Base-by-base conservation (phyloP, 2,113 vertebrate genomes). In the Cricetomys ansorgei region DNA sequence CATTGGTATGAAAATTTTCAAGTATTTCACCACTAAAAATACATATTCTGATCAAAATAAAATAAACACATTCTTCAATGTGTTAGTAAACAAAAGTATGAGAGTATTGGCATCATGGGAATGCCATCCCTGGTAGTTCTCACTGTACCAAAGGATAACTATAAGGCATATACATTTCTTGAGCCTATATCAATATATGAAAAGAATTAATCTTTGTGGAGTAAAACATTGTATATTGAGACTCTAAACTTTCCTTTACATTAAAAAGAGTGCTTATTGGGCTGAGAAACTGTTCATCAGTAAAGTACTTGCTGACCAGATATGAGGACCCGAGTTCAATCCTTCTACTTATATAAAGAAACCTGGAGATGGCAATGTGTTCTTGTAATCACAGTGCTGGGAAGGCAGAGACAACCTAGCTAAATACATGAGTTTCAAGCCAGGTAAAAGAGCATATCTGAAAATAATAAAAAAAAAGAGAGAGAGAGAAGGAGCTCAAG, bases 101-200 rank as follows among this genome's bases (percentile, higher is more conserved):
- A 27, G 29, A 3, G 0, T 43, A 27, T 37, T 27, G 12, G 29
- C 8, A 87, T 4, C 12, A 45, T 9, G 9, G 13, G 2, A n/a
- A 16, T 15, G 1, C 27, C 8, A 45, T 77, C 21, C 5, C 34
- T 76, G 34, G 37, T 15, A 53, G 48, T 40, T 27, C 37, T 7
- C 34, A 12, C 29, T 53, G 4, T 67, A 43, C 5, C 7, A 67
- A 4, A 13, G n/a, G 31, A 10, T 53, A 40, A 81, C 12, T 40
- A 0, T 7, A 67, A 65, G 0, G 5, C 6, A 34, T 5, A 62
- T 27, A 43, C 43, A 43, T 12, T 25, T 53, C 23, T 67, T 55
- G 64, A 27, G 0, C 5, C 15, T 45, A 31, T 9, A 67, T 65
- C 37, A 45, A 55, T 45, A 3, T 43, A 23, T 43, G 12, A 93